Base-by-base conservation (phyloP, 2,888 invertebrate species). In the Abscondita cerata region DNA sequence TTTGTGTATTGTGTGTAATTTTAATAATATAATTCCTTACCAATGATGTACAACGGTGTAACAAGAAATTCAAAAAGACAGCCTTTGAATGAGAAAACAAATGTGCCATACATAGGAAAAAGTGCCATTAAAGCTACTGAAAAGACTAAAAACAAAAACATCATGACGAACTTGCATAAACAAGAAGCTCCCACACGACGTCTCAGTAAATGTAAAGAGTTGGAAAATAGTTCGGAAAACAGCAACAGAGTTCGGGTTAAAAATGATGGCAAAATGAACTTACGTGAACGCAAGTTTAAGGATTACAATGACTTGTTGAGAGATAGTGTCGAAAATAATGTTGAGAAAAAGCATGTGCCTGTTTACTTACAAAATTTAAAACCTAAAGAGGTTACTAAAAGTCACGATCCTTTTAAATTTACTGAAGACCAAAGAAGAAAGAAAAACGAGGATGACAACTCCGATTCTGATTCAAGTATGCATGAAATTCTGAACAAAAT, bases 401-500 rank as follows among this genome's bases (percentile, higher is more conserved):
- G 9, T 47, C 40, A 51, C 15, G 57, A 57, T 33, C 51, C 51
- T 1, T 51, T 51, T 36, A 9, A 51, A n/a, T 51, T 51, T 51
- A 15, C 34, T 15, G 18, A 31, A 13, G 15, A 25, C 12, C 8
- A 15, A 16, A n/a, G 6, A 40, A 54, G 33, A 40, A 64, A 54
- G 44, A 48, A 54, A 13, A 59, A 44, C 16, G 33, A 47, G 44
- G 41, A 53, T 6, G 61, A 61, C 20, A 61, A 62, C 15, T 64
- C 62, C 40, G 62, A 60, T 31, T 60, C 64, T 5, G 68, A 69
- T 52, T 64, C 63, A 6, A 66, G 51, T 50, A 57, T 68, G 13
- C 50, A 65, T 8, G 52, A 62, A 19, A 53, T 65, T 48, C 34
- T 67, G 52, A 56, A 15, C 31, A 56, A 15, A 20, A 36, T 33